These are phyloP conservation scores for Diuraphis noxia DNA, from an alignment of 1,140 invertebrate species.

Conservation along the genomic window DNA sequence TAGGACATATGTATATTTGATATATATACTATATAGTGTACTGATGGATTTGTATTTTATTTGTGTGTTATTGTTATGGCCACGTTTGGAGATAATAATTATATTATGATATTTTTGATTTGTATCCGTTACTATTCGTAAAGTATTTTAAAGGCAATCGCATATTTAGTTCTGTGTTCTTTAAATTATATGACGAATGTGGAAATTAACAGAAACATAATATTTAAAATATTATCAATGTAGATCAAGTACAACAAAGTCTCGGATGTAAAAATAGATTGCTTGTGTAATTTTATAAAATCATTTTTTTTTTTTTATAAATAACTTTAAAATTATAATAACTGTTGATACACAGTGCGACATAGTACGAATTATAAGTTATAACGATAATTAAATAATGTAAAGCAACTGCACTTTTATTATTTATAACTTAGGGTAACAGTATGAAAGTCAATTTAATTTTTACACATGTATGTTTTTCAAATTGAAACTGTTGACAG, in stretches of 20 bases:
- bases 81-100: no score
- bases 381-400: background rate
- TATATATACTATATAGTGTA: background rate
- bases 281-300: background rate
- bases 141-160: background rate
- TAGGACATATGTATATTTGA: background rate
- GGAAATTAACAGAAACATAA: background rate
- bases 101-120: background rate
- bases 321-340: background rate
- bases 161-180: background rate
- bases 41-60: background rate
- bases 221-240: background rate
- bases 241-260: background rate
- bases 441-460: background rate
- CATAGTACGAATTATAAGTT: background rate
- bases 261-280: background rate
- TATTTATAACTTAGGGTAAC: background rate
- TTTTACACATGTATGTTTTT: background rate
- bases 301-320: background rate
- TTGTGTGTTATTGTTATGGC: background rate
- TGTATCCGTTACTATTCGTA: background rate
- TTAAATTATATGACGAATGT: background rate
- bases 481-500: background rate
- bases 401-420: background rate
- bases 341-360: background rate